Evolutionary conservation across 2,888 invertebrate genomes (phyloP), one percentile per base, ranked within the genome.

Genomic region (Athalia rosae): DNA sequence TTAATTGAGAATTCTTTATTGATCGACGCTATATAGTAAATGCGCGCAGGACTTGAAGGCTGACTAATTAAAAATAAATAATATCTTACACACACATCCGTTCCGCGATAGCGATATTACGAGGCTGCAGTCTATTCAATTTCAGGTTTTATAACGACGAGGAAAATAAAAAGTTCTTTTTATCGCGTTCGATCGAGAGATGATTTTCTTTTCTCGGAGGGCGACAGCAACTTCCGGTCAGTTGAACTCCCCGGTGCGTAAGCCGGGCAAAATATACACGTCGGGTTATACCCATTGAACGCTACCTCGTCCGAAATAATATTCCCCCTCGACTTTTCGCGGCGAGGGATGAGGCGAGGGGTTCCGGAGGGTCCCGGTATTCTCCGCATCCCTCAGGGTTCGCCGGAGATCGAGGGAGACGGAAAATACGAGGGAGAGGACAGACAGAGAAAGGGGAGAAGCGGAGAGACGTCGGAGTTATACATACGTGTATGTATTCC

Each of bases 391-490:
- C 9, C 8, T 41, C 4, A 28, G 8, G 4, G 11, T 41, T 11
- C 4, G 4, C 4, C 1, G 8, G 4, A 61, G 41, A 15, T 15
- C 8, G 2, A 41, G 61, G 8, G 61, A 8, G 9, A 43, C 45
- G 53, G 74, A 47, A 9, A 50, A 63, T 11, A 3, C 11, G 53
- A 8, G n/a, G 53, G 8, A 53, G n/a, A 11, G n/a, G 48, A 41
- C 63, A 63, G 62, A 76, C 48, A 28, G 58, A 71, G 13, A 73
- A 66, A 63, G 59, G 28, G 9, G 9, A n/a, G 56, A 4, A 15
- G 62, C 58, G 13, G 50, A 53, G 11, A 56, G 56, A 53, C 78
- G 78, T 66, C 73, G 78, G 71, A 78, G 76, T 48, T 76, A 41
- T 58, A 41, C n/a, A 41, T 56, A 64, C 76, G 59, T 64, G 43